Percentiles rank a stretch among this genome's conserved stretches.
Conservation (phyloP, 2,113 vertebrate species). For the Gulo gulo region DNA sequence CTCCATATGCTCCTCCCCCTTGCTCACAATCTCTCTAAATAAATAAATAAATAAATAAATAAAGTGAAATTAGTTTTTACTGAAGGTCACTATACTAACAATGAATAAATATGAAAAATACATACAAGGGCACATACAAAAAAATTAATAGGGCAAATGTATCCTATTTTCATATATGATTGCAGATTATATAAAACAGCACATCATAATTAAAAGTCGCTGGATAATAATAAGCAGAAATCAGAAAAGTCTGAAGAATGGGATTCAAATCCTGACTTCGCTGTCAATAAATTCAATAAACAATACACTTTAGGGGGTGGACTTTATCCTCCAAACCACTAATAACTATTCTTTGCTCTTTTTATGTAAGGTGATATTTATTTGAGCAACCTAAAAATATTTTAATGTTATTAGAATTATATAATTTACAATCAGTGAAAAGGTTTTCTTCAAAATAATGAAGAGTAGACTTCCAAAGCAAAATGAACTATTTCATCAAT, state of each 20-base stretch:
- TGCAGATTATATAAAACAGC: neutral
- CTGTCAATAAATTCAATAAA: neutral
- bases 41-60: neutral
- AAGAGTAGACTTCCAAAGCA: neutral
- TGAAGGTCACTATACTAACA: neutral
- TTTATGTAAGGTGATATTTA: neutral
- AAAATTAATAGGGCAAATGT: neutral
- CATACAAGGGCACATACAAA: neutral
- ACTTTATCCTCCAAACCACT: neutral
- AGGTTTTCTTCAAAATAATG: neutral
- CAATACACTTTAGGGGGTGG: neutral
- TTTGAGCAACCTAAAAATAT: neutral
- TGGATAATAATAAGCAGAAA: neutral
- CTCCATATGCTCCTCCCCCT: neutral
- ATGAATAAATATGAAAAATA: neutral
- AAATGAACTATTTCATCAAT: neutral
- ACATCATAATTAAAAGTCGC: neutral
- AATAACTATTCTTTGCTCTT: neutral
- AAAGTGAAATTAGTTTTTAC: neutral
- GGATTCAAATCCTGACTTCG: neutral
- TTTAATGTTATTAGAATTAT: neutral
- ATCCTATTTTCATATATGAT: neutral
- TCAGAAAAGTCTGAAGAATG: neutral
- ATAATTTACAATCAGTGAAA: neutral
- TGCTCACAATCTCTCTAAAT: neutral